Base-by-base conservation (phyloP, 2,888 invertebrate genomes). In the Macrophya alboannulata region DNA sequence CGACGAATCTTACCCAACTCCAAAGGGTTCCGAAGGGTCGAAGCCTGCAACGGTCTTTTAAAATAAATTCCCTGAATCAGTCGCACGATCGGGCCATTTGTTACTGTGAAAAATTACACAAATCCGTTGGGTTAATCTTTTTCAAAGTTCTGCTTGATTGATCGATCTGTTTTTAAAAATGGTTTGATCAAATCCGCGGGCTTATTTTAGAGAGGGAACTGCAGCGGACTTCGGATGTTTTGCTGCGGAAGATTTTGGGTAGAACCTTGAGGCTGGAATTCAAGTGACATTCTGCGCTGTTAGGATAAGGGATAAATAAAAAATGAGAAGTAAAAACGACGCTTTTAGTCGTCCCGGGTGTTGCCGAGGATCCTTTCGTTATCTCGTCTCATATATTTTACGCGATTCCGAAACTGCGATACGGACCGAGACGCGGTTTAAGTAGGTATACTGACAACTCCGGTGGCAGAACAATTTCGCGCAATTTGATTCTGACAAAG, bases 311-410 rank as follows among this genome's bases (percentile, higher is more conserved):
- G 48, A 77, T 15, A 51, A 77, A 74, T 74, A 45, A 77, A 55
- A 77, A 81, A 9, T 81, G 62, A 81, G 43, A 43, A 40, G 15
- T 40, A n/a, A 43, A 62, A 81, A 81, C n/a, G 79, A 81, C 62
- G 81, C 81, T 81, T 81, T 81, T 62, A 81, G 62, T n/a, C 81
- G 21, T 62, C 21, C 37, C 79, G 37, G 59, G 59, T 79, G 59
- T 17, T 4, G 31, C 21, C 15, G 45, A 76, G 76, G 17, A 79
- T 79, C 15, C 68, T 1, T 62, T 51, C 68, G 48, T 71, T 83
- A 83, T 83, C 83, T 83, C 10, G n/a, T 37, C 55, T 71, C 83
- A n/a, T 51, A 83, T 68, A 83, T 83, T 83, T 68, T 51, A 65
- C 51, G 31, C 31, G 25, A 59, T 81, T 37, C 21, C 21, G 17